Evolutionary conservation across 2,888 invertebrate genomes (phyloP).

Genomic region (Bellardia bayeri): DNA sequence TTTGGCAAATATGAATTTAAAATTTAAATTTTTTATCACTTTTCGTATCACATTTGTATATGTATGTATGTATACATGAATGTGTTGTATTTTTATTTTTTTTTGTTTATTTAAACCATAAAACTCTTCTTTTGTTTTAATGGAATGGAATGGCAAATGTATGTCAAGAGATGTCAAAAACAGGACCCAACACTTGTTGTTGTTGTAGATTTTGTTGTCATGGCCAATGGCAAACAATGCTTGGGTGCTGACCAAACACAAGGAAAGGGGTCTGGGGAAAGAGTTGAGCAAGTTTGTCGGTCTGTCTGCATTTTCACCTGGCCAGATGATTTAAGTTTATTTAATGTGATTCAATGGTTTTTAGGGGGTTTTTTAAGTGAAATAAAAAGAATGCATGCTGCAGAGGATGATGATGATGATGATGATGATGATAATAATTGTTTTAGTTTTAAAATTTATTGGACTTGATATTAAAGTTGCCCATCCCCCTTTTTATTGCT

Average conservation of each 20-base stretch:
- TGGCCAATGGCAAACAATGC: constrained; percentile 47
- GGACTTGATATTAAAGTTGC: not conserved
- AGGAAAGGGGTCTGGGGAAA: not conserved
- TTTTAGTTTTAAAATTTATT: constrained; percentile 25
- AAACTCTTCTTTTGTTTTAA: constrained; percentile 64
- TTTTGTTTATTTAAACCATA: constrained; percentile 34
- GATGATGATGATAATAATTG: constrained; percentile 1
- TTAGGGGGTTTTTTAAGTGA: constrained; percentile 33
- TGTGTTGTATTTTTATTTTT: not conserved
- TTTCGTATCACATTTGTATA: not conserved
- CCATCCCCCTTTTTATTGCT: not conserved
- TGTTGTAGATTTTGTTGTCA: constrained; percentile 47
- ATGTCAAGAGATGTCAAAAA: constrained; percentile 69
- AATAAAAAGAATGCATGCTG: constrained; percentile 19
- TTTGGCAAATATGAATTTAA: not conserved
- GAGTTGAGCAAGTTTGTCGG: constrained; percentile 17
- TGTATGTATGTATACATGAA: not conserved
- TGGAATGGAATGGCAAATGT: constrained; percentile 51
- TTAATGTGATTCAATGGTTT: not conserved
- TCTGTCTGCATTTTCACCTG: constrained; percentile 53
- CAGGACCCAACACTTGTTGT: constrained; percentile 58
- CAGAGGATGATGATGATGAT: not conserved
- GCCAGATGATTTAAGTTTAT: constrained; percentile 43
- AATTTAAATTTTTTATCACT: not conserved
- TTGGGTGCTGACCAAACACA: not conserved